Evolutionary conservation across 2,113 vertebrate genomes (phyloP).

Genomic region (Saguinus midas): DNA sequence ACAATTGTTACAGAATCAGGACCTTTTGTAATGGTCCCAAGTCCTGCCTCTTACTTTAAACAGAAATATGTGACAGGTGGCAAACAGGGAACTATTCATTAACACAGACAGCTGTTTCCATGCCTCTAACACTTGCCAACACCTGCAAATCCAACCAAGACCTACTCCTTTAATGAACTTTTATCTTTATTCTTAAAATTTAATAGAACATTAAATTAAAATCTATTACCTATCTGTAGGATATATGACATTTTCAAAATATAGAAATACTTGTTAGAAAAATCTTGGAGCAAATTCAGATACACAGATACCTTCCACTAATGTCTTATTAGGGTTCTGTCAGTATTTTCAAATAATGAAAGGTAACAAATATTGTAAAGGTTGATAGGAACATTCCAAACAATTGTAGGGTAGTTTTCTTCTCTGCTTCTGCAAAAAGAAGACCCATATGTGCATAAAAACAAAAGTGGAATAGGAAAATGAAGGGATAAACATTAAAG

Average conservation of each 20-base stretch:
- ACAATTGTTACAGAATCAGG: neutral
- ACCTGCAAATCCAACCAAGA: neutral
- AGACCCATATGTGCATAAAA: neutral
- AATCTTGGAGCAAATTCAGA: neutral
- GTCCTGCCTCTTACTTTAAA: neutral
- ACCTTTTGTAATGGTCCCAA: neutral
- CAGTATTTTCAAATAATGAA: constrained; percentile 43
- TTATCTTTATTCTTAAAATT: neutral
- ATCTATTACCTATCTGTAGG: neutral
- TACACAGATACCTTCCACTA: neutral
- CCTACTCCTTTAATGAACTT: constrained; percentile 1
- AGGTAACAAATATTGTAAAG: constrained; percentile 26
- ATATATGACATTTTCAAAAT: constrained; percentile 35
- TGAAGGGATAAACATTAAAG: neutral
- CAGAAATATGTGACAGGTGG: neutral
- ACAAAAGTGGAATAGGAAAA: neutral
- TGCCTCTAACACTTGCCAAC: constrained; percentile 15
- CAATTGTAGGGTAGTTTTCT: neutral
- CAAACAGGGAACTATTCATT: neutral
- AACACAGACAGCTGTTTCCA: neutral
- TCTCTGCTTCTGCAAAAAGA: neutral
- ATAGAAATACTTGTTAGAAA: constrained; percentile 13
- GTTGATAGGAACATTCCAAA: constrained; percentile 16
- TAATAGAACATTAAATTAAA: neutral
- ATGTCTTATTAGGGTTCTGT: neutral